Percentiles rank a stretch among this genome's conserved stretches.
Evolutionary conservation across 2,113 vertebrate species (phyloP).

Genomic region (Oryzias javanicus): DNA sequence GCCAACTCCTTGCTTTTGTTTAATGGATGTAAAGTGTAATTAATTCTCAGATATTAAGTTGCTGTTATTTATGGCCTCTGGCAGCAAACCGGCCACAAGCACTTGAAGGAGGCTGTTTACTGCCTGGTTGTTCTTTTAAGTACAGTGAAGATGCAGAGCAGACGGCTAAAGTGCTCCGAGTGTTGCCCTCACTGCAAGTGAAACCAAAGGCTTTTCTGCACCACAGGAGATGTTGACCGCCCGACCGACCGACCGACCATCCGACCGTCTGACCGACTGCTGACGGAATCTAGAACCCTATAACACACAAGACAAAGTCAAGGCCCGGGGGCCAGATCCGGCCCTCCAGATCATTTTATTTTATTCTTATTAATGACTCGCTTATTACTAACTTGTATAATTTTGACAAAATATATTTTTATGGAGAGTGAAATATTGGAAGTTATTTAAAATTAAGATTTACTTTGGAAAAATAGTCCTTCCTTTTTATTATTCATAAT

Average conservation of each 20-base stretch:
- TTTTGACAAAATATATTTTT: no score
- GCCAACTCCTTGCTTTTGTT: conserved; percentile 30
- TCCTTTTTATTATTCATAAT: no score
- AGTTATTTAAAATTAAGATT: no score
- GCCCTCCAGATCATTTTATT: no score
- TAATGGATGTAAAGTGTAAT: conserved; percentile 54
- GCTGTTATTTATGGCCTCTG: conserved; percentile 50
- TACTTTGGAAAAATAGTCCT: no score
- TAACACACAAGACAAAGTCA: no score
- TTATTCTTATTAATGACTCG: no score
- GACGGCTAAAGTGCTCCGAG: conserved; percentile 29
- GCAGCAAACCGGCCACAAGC: conserved; percentile 52
- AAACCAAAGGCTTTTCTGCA: not conserved
- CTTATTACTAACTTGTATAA: no score
- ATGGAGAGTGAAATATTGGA: no score
- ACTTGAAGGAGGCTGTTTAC: conserved; percentile 50
- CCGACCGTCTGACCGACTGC: no score
- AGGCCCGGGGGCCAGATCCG: no score
- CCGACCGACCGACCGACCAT: accelerated
- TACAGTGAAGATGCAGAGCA: conserved; percentile 11
- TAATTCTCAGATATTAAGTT: conserved; percentile 39
- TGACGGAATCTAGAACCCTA: not conserved
- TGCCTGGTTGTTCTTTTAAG: conserved; percentile 32
- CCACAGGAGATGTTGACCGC: not conserved
- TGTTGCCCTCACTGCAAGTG: not conserved